Base-by-base conservation (phyloP, 2,888 invertebrate genomes). In the Lithosia quadra region DNA sequence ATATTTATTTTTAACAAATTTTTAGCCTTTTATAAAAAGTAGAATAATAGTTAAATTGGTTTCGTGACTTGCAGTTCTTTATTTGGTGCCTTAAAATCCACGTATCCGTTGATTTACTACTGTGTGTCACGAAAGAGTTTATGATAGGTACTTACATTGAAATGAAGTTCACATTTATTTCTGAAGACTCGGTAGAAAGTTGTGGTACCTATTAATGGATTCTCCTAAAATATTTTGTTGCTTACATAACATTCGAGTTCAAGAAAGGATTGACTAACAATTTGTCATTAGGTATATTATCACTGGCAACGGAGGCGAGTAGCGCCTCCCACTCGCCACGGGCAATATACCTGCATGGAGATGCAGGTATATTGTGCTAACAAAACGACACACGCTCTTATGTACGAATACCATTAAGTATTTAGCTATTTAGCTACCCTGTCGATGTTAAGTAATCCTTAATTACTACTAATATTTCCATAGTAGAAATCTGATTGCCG, bases 1-100 rank as follows among this genome's bases (percentile, higher is more conserved):
- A 65, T 13, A 61, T 39, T 39, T 8, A 61, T 18, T 24, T 63
- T 63, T 39, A 28, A 5, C 28, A 28, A 28, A 28, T 28, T 28
- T 4, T 4, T 28, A 64, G 60, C 65, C 61, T 67, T 55, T 21
- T 63, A 53, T 59, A 53, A 67, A 64, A 56, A 74, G 61, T 68
- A 57, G 68, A 53, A 60, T 69, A 62, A 70, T 67, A 66, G 71
- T 79, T 62, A 66, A 58, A 62, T 71, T 72, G 67, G 72, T 80
- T 69, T 77, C 84, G 85, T 86, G 84, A 82, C 81, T 81, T 73
- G 78, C 77, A 68, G 69, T 83, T 80, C 77, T 84, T 78, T 83
- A 79, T 84, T 85, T 81, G 71, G 15, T 76, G 65, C 34, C 53
- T 73, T 69, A 68, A 70, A 62, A 68, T 65, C 64, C 69, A 53